Conservation (phyloP, 1,140 invertebrate genomes). For the Papilio polytes region DNA sequence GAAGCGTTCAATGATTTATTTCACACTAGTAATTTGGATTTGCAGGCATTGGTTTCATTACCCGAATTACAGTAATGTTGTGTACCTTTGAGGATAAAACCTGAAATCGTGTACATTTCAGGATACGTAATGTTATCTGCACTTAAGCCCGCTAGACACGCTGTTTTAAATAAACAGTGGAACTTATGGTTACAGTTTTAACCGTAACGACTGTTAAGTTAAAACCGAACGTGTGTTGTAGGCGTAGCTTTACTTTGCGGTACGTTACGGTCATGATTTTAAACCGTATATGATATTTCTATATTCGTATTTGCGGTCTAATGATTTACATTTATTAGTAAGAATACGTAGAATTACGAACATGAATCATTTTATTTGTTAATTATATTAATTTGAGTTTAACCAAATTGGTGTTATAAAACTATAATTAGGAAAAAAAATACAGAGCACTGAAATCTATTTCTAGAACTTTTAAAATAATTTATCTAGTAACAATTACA, state of each 20-base stretch:
- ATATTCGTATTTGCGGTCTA: background rate
- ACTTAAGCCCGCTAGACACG: too few relatives aligned
- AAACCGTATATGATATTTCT: background rate
- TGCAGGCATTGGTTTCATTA: background rate
- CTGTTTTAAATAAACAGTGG: too few relatives aligned
- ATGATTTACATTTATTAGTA: background rate
- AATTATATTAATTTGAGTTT: background rate
- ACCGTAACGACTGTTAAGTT: too few relatives aligned
- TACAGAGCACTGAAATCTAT: too few relatives aligned
- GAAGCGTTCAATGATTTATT: constrained; percentile 10
- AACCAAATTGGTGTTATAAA: background rate
- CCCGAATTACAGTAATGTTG: background rate
- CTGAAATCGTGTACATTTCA: too few relatives aligned
- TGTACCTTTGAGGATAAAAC: too few relatives aligned
- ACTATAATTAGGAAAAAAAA: too few relatives aligned
- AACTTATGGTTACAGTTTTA: too few relatives aligned
- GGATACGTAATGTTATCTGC: too few relatives aligned
- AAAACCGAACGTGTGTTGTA: too few relatives aligned
- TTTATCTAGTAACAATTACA: background rate
- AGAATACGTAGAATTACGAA: background rate
- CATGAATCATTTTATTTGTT: background rate
- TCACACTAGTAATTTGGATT: background rate
- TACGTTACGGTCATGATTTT: too few relatives aligned
- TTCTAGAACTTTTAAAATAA: background rate
- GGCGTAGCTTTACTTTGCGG: too few relatives aligned